phyloP scores from a whole-genome alignment of 92 coral and sea anemone genomes.

The Galaxea fascicularis region DNA sequence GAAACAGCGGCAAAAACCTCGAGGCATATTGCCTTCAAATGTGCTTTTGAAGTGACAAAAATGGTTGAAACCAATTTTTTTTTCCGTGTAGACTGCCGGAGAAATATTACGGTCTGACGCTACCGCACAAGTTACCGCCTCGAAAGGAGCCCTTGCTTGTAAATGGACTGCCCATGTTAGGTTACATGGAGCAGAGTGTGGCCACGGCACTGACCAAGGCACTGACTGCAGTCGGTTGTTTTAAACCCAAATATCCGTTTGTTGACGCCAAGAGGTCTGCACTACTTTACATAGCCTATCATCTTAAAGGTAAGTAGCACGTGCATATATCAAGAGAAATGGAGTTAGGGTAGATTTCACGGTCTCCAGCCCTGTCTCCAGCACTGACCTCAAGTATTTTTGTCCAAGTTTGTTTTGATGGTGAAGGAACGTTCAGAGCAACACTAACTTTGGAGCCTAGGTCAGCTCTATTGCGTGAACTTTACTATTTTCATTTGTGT shows the following conservation, averaged over 20 bases:
- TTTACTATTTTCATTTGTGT: too few relatives aligned
- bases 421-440: too few relatives aligned
- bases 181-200: constrained; percentile 97
- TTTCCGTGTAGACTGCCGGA: constrained; percentile 76
- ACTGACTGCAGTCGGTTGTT: constrained; percentile 94
- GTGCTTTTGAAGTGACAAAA: too few relatives aligned
- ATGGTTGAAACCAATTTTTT: neutral
- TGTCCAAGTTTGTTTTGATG: too few relatives aligned
- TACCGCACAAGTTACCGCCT: constrained; percentile 97
- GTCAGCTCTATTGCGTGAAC: too few relatives aligned
- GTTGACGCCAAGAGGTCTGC: constrained; percentile 92
- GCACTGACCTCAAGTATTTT: too few relatives aligned
- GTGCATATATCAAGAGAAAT: neutral
- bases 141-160: constrained; percentile 84
- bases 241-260: constrained; percentile 95
- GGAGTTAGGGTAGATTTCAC: too few relatives aligned
- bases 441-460: too few relatives aligned
- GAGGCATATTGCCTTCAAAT: too few relatives aligned
- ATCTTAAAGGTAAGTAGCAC: constrained; percentile 80
- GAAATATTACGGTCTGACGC: constrained; percentile 80
- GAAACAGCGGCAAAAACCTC: too few relatives aligned
- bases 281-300: constrained; percentile 88
- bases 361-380: too few relatives aligned
- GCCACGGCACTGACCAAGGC: constrained; percentile 93
- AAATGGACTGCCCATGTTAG: constrained; percentile 92